Percentiles rank a stretch among this genome's conserved stretches.
phyloP scores from a whole-genome alignment of 2,113 vertebrate genomes.

The Stegostoma tigrinum region DNA sequence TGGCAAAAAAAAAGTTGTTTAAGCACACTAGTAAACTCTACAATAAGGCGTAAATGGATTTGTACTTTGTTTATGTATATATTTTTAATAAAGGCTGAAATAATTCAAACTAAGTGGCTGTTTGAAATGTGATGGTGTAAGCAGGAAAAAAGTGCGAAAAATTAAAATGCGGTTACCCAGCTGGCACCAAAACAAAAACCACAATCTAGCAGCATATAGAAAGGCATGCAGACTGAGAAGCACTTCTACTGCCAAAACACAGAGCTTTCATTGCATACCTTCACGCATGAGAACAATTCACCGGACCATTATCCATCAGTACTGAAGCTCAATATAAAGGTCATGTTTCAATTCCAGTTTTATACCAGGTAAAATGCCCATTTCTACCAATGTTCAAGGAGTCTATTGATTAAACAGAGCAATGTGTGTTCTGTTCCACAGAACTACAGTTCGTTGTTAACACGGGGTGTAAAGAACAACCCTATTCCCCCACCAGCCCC shows the following conservation, averaged over 20 bases:
- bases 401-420: constrained; percentile 47
- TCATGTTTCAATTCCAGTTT: constrained; percentile 69
- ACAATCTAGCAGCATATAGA: constrained; percentile 73
- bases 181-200: constrained; percentile 66
- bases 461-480: constrained; percentile 36
- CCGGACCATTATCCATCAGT: constrained; percentile 44
- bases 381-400: constrained; percentile 53
- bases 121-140: constrained; percentile 56
- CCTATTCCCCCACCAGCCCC: constrained; percentile 41
- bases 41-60: constrained; percentile 31
- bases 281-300: constrained; percentile 33
- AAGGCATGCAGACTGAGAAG: constrained; percentile 78
- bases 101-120: constrained; percentile 71
- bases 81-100: constrained; percentile 34
- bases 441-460: constrained; percentile 38
- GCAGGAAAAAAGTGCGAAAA: constrained; percentile 57
- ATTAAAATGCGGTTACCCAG: constrained; percentile 65
- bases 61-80: constrained; percentile 29
- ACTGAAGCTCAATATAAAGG: constrained; percentile 63
- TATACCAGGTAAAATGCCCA: constrained; percentile 53
- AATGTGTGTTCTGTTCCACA: constrained; percentile 51
- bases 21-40: not conserved
- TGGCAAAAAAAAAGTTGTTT: constrained; percentile 25
- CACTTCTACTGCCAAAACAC: constrained; percentile 52
- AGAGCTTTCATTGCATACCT: constrained; percentile 28